Conservation (phyloP, 2,888 invertebrate species). For the Nomada hirtipes region DNA sequence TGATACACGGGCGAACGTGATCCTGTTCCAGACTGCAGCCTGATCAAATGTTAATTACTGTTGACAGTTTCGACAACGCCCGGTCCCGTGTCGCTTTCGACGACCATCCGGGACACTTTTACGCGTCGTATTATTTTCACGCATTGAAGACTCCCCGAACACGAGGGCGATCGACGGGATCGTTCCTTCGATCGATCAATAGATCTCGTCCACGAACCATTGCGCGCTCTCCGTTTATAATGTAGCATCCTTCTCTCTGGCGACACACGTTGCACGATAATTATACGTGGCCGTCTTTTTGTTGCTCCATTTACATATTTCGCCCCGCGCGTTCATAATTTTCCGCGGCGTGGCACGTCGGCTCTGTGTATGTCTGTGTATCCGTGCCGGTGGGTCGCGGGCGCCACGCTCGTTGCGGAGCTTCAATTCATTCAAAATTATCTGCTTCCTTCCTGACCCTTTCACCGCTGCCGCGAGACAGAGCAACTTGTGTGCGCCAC, state of each 20-base stretch:
- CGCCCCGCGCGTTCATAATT: conserved; percentile 37
- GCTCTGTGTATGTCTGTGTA: neutral
- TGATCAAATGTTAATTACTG: conserved; percentile 57
- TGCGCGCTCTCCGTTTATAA: neutral
- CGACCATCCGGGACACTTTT: conserved; percentile 24
- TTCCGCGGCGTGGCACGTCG: conserved; percentile 1
- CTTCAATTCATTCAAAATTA: conserved; percentile 71
- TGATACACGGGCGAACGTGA: conserved; percentile 57
- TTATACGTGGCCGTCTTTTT: conserved; percentile 31
- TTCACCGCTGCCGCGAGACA: conserved; percentile 60
- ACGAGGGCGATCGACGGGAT: neutral
- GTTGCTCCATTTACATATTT: conserved; percentile 40
- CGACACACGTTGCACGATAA: neutral
- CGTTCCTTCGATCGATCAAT: conserved; percentile 36
- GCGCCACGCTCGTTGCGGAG: conserved; percentile 49
- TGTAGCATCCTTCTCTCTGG: neutral
- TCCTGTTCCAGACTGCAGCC: conserved; percentile 27
- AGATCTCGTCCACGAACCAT: neutral
- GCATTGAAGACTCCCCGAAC: conserved; percentile 16
- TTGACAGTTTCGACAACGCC: conserved; percentile 49
- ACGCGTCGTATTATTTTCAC: conserved; percentile 36
- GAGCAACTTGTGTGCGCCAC: conserved; percentile 69
- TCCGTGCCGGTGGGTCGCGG: conserved; percentile 39
- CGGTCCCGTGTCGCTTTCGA: conserved; percentile 16
- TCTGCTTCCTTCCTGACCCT: conserved; percentile 72